Percentiles rank a stretch among this genome's conserved stretches.
phyloP scores from a whole-genome alignment of 2,888 invertebrate genomes.

The Gerris lacustris region DNA sequence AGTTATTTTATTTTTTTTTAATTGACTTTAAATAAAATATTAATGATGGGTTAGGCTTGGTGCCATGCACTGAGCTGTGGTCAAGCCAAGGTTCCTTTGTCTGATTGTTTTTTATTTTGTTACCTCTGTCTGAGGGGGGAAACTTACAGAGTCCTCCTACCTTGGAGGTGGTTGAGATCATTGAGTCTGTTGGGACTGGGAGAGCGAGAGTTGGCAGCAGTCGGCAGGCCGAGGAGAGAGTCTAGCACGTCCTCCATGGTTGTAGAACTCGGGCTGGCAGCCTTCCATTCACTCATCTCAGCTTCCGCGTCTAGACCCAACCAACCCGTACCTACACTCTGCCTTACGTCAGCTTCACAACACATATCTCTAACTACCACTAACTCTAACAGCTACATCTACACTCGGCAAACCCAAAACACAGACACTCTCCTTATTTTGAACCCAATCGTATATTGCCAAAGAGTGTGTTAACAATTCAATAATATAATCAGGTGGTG shows the following conservation, averaged over 20 bases:
- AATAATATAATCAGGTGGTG: too few relatives aligned
- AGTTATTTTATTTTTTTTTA: neutral
- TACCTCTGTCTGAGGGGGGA: constrained; percentile 33
- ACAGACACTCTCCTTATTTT: too few relatives aligned
- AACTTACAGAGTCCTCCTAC: constrained; percentile 69
- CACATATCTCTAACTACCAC: neutral
- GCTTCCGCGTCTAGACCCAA: constrained; percentile 43
- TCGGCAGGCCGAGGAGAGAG: constrained; percentile 75
- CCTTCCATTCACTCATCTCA: constrained; percentile 38
- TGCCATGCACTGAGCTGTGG: constrained; percentile 5
- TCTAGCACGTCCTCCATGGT: constrained; percentile 89
- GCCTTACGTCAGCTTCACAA: constrained; percentile 13
- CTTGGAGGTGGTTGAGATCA: constrained; percentile 43
- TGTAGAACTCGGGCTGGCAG: constrained; percentile 65
- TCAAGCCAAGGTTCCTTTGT: constrained; percentile 4
- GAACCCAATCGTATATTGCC: too few relatives aligned
- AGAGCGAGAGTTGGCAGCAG: constrained; percentile 63
- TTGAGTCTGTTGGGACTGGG: constrained; percentile 38
- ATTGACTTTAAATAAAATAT: neutral
- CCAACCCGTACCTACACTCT: constrained; percentile 31
- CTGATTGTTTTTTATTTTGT: constrained; percentile 7
- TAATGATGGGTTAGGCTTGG: neutral
- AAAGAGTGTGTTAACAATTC: too few relatives aligned
- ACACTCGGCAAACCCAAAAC: neutral
- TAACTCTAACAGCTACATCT: neutral